Percentiles rank a stretch among this genome's conserved stretches.
These are phyloP conservation scores for Rhodeus uyekii DNA, from an alignment of 2,797 vertebrate genomes.

Conservation along the genomic window DNA sequence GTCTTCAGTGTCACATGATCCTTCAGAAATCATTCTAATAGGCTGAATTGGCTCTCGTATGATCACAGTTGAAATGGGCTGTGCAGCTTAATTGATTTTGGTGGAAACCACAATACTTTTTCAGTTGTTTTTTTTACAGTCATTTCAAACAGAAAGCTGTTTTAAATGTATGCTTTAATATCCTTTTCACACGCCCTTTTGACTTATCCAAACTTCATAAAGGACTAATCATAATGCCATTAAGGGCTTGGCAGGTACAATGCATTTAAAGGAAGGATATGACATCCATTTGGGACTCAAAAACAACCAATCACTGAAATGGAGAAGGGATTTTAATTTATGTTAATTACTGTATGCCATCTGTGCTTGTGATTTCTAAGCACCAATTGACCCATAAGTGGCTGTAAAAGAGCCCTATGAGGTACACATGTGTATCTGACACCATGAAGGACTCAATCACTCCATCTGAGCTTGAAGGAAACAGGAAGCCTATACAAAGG, in stretches of 20 bases:
- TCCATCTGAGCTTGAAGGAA: conserved; percentile 24
- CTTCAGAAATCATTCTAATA: background rate
- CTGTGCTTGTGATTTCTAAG: conserved; percentile 31
- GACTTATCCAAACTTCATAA: background rate
- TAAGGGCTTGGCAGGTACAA: background rate
- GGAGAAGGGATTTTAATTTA: conserved; percentile 14
- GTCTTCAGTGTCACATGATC: background rate
- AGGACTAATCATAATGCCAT: background rate
- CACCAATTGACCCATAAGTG: conserved; percentile 30
- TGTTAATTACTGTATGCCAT: conserved; percentile 30
- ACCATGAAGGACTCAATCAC: conserved; percentile 19
- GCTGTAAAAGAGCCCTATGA: conserved; percentile 10
- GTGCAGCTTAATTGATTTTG: background rate
- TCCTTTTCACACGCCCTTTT: background rate
- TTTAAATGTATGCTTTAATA: background rate
- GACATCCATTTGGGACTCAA: conserved; percentile 3
- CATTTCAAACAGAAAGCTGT: background rate
- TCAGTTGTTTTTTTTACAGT: background rate
- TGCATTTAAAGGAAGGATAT: conserved; percentile 13
- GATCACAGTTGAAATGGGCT: background rate
- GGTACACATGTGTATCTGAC: conserved; percentile 11
- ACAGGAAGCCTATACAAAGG: conserved; percentile 18
- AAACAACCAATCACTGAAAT: conserved; percentile 5
- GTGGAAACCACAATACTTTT: background rate
- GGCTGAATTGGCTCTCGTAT: background rate